Evolutionary conservation across 1,140 invertebrate species (phyloP).

Genomic region (Ericerus pela): DNA sequence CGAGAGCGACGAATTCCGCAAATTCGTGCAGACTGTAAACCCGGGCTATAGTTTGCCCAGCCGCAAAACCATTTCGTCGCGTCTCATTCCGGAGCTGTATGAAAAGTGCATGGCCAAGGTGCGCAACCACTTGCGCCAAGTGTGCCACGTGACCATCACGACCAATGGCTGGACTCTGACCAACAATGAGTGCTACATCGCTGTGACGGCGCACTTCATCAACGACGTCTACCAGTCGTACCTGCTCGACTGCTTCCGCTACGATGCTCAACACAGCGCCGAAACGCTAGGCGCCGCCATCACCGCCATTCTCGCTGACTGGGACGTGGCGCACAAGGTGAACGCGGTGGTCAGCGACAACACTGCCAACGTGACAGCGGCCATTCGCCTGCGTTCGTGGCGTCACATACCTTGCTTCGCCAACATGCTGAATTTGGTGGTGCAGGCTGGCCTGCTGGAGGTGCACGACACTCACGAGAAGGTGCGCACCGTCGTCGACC

Average conservation of each 20-base stretch:
- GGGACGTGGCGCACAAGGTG: neutral
- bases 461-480: constrained; percentile 15
- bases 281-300: constrained; percentile 5
- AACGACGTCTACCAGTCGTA: constrained; percentile 19
- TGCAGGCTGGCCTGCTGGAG: constrained; percentile 7
- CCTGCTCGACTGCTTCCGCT: constrained; percentile 19
- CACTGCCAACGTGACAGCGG: constrained; percentile 19
- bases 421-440: constrained; percentile 12
- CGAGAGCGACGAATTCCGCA: constrained; percentile 23
- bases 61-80: constrained; percentile 23
- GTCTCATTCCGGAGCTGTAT: constrained; percentile 20
- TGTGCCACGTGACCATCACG: constrained; percentile 19
- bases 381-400: constrained; percentile 14
- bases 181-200: constrained; percentile 21
- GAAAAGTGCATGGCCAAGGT: constrained; percentile 17
- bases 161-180: constrained; percentile 23
- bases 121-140: constrained; percentile 10
- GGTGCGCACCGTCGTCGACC: constrained; percentile 21
- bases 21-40: constrained; percentile 21
- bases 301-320: neutral
- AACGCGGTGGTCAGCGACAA: constrained; percentile 16
- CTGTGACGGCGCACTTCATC: constrained; percentile 23
- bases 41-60: constrained; percentile 22
- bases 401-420: constrained; percentile 16
- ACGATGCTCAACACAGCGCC: constrained; percentile 16